Evolutionary conservation across 2,113 vertebrate species (phyloP).

Genomic region (Serilophus lunatus): DNA sequence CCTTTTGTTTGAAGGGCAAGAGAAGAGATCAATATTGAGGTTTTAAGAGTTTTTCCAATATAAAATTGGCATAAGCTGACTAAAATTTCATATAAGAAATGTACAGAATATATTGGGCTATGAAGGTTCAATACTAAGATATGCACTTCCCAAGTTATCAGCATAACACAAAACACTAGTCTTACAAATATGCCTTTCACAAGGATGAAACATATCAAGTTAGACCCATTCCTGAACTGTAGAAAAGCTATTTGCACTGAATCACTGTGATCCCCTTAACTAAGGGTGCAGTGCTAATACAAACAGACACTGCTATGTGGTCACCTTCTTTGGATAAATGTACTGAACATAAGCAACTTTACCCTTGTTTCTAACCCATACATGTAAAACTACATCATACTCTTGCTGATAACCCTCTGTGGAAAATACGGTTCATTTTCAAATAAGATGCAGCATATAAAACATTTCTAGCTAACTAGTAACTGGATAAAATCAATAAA

Average conservation of each 20-base stretch:
- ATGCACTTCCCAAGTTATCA: rapidly evolving
- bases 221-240: neutral
- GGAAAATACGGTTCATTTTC: neutral
- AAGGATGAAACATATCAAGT: neutral
- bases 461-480: neutral
- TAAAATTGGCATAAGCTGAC: neutral
- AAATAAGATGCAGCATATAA: neutral
- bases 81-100: neutral
- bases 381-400: neutral
- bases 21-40: neutral
- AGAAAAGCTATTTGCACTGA: neutral
- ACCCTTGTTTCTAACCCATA: neutral
- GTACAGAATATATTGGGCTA: neutral
- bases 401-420: neutral
- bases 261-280: neutral
- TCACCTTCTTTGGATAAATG: neutral
- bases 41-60: neutral
- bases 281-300: neutral
- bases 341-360: neutral
- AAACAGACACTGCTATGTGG: neutral
- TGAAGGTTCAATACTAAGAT: neutral
- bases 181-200: neutral
- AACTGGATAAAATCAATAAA: neutral
- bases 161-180: neutral
- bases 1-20: neutral